These are phyloP conservation scores for Dendrocopos noguchii DNA, from an alignment of 2,113 vertebrate genomes.

Conservation along the genomic window DNA sequence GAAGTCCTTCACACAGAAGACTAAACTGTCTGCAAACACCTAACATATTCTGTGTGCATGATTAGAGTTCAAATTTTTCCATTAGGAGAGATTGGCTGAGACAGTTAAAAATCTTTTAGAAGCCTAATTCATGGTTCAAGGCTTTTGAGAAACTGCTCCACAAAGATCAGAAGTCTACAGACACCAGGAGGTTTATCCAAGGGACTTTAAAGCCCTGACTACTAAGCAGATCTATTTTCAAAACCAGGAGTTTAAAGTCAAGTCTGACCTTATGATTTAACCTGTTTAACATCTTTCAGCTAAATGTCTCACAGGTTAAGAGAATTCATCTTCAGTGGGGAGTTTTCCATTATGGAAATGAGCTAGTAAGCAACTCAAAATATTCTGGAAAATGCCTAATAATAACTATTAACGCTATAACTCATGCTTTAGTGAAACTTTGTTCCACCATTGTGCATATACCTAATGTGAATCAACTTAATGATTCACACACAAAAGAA, in stretches of 20 bases:
- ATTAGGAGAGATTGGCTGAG: neutral
- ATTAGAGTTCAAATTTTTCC: neutral
- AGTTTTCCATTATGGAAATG: neutral
- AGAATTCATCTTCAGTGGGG: neutral
- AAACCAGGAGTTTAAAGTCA: neutral
- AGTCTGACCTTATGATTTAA: neutral
- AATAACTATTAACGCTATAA: neutral
- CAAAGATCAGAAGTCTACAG: neutral
- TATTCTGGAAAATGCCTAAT: neutral
- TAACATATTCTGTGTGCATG: neutral
- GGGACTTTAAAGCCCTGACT: neutral
- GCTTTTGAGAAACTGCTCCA: slow-evolving; percentile 6
- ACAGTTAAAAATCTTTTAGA: slow-evolving; percentile 10
- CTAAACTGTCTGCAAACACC: neutral
- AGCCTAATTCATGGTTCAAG: neutral
- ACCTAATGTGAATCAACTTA: neutral
- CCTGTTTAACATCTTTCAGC: neutral
- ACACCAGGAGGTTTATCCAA: neutral
- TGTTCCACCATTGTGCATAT: neutral
- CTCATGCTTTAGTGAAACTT: neutral
- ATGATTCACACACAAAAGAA: neutral
- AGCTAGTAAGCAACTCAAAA: neutral
- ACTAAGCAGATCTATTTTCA: neutral
- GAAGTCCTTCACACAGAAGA: neutral
- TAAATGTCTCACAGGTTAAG: neutral